These are phyloP conservation scores for Gymnosoma rotundatum DNA, from an alignment of 2,888 invertebrate species.

Conservation along the genomic window DNA sequence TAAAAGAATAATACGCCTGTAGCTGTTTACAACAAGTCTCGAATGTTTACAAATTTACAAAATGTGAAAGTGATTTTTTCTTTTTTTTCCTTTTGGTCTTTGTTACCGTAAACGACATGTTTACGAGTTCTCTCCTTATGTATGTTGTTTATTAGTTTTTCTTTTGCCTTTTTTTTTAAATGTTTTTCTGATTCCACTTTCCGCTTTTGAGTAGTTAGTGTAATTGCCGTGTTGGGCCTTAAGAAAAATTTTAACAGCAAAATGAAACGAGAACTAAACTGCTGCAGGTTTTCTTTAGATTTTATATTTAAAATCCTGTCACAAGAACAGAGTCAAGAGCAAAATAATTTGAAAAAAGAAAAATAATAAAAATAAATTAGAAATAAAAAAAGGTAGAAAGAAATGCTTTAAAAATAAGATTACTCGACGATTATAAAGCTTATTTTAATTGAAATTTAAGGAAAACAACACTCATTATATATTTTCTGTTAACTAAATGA, in stretches of 20 bases:
- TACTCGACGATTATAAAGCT: no score
- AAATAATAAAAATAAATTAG: not conserved
- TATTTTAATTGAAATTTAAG: no score
- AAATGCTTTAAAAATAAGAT: no score
- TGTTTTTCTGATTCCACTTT: constrained; percentile 52
- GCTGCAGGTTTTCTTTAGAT: constrained; percentile 22
- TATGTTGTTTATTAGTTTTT: not conserved
- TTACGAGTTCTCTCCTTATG: not conserved
- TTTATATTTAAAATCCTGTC: constrained; percentile 4
- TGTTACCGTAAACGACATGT: constrained; percentile 6
- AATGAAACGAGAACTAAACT: constrained; percentile 15
- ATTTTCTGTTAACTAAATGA: no score
- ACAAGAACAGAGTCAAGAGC: constrained; percentile 18
- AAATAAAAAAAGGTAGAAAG: not conserved
- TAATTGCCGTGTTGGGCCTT: constrained; percentile 63
- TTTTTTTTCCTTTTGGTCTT: not conserved
- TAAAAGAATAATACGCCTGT: constrained; percentile 38
- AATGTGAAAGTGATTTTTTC: constrained; percentile 50
- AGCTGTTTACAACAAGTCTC: constrained; percentile 59
- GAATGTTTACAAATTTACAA: constrained; percentile 64
- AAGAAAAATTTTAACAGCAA: constrained; percentile 54
- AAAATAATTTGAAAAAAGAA: constrained; percentile 2
- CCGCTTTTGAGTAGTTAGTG: constrained; percentile 60
- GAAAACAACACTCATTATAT: no score
- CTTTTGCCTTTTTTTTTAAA: constrained; percentile 1